Conservation (phyloP, 2,113 vertebrate species). For the Ptychochromis oligacanthus region DNA sequence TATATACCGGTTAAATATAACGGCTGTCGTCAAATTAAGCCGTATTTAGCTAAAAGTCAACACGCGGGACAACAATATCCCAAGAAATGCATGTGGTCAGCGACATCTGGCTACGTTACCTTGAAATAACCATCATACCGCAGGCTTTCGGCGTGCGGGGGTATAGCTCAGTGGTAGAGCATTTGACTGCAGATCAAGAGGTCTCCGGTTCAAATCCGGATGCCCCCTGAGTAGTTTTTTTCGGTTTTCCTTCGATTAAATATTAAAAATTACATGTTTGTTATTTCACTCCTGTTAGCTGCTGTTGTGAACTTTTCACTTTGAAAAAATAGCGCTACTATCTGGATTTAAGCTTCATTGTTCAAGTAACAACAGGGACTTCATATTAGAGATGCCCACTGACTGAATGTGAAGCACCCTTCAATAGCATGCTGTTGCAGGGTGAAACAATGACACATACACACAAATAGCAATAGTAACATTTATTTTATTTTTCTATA, state of each 20-base stretch:
- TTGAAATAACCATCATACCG: accelerated
- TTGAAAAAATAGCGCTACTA: not conserved
- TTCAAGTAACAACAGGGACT: not conserved
- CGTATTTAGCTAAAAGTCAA: not conserved
- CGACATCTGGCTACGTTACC: accelerated
- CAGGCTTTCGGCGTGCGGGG: constrained; percentile 38
- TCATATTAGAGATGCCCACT: too few species aligned
- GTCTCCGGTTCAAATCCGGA: constrained; percentile 88
- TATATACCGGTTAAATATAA: not conserved
- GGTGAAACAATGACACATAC: not conserved
- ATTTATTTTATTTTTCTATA: constrained; percentile 57
- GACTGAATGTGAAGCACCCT: too few species aligned
- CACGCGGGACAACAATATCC: accelerated
- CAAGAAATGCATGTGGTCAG: accelerated
- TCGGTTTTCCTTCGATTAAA: not conserved
- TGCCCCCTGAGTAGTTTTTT: constrained; percentile 74
- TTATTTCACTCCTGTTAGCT: not conserved
- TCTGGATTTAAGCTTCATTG: not conserved
- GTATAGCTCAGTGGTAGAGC: constrained; percentile 93
- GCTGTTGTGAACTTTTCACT: not conserved
- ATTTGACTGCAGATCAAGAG: constrained; percentile 92
- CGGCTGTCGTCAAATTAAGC: not conserved
- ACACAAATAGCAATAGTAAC: constrained; percentile 3
- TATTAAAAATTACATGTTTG: not conserved
- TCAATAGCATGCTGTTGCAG: not conserved